Base-by-base conservation (phyloP, 2,113 vertebrate species). In the Alexandromys fortis region DNA sequence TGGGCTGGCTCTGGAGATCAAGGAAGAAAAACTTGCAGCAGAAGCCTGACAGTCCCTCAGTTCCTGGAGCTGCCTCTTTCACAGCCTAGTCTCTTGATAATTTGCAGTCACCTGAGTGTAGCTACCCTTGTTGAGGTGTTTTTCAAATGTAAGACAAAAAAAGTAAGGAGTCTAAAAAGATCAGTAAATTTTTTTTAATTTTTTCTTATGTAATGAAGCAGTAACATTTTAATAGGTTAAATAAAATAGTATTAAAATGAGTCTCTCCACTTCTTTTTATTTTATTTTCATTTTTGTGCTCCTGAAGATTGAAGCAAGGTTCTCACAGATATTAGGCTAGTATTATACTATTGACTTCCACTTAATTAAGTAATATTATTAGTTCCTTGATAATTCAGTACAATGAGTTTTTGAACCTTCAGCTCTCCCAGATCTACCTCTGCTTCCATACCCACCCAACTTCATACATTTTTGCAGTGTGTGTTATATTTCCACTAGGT, bases 81-180 rank as follows among this genome's bases (percentile, higher is more conserved):
- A 38, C 30, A 11, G 0, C 22, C 4, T 86, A 16, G 4, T 22
- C 65, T 21, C 4, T 8, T 17, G 5, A 26, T 3, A 0, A 7
- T 19, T 38, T 16, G 26, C 1, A 11, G 13, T 2, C 0, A 42
- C 12, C 12, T 2, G 22, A n/a, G 16, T 2, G 0, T 55, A 33
- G 17, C 61, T 65, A 3, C 0, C 24, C 1, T 1, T 8, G 52
- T 12, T 10, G n/a, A 33, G 14, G 2, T 35, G 22, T 26, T 5
- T 49, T 8, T 3, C 10, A 16, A 14, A 2, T 19, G 5, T 45
- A 16, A 88, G 42, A 10, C 12, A 58, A 58, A 58, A 58, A 58
- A 58, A 28, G 42, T 3, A 33, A 42, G 3, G 8, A 21, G 5
- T 21, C 42, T 11, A 19, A 67, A 61, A 63, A 3, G n/a, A 6